phyloP scores from a whole-genome alignment of 2,888 invertebrate species.

The Odontomyia ornata region DNA sequence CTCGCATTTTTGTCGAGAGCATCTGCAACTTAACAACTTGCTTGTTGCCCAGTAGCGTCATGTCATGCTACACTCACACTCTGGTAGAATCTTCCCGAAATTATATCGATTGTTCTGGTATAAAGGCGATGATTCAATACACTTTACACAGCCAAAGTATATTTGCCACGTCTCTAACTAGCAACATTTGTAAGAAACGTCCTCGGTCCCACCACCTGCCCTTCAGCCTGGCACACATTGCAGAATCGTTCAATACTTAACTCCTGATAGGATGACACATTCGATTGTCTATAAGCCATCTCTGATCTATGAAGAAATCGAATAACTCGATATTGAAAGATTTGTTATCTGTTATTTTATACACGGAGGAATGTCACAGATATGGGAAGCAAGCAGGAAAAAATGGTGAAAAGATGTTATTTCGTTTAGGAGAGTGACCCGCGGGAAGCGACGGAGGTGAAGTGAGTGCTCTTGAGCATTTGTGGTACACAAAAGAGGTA shows the following conservation, averaged over 20 bases:
- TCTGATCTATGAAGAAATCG: conserved; percentile 36
- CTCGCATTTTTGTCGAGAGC: conserved; percentile 14
- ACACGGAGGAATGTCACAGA: conserved; percentile 26
- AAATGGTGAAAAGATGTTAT: conserved; percentile 5
- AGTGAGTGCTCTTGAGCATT: conserved; percentile 11
- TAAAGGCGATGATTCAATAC: background rate
- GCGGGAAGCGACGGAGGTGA: background rate
- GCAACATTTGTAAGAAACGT: background rate
- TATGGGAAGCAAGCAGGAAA: background rate
- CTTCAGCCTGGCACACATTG: background rate
- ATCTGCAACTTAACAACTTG: conserved; percentile 12
- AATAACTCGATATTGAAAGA: conserved; percentile 40
- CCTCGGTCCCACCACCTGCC: background rate
- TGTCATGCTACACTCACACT: conserved; percentile 9
- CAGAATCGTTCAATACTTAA: conserved; percentile 17
- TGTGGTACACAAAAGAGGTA: conserved; percentile 38
- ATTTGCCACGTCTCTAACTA: background rate
- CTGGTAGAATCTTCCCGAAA: conserved; percentile 22
- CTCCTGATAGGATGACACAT: conserved; percentile 33
- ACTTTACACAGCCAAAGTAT: background rate
- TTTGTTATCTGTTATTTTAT: conserved; percentile 45
- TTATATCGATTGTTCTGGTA: conserved; percentile 35
- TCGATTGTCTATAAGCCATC: conserved; percentile 40
- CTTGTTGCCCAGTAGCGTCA: conserved; percentile 21
- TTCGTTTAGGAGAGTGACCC: background rate